Conservation (phyloP, 2,888 invertebrate genomes). For the Lithophane leautieri region DNA sequence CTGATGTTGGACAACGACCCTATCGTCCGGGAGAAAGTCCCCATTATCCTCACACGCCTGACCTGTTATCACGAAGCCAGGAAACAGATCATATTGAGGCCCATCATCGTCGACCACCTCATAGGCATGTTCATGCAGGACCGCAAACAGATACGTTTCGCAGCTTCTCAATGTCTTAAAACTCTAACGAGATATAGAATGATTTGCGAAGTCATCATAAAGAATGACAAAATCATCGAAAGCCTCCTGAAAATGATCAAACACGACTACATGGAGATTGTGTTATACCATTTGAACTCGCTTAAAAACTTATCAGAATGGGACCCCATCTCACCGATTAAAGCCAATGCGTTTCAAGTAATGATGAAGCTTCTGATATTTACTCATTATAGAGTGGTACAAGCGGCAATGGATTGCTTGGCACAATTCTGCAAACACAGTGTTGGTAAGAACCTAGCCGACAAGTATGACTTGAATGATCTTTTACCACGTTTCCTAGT, state of each 20-base stretch:
- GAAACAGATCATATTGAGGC: conserved; percentile 76
- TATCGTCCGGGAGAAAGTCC: conserved; percentile 82
- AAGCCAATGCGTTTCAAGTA: conserved; percentile 82
- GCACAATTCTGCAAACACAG: conserved; percentile 83
- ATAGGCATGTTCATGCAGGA: conserved; percentile 80
- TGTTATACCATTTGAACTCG: conserved; percentile 80
- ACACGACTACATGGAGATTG: conserved; percentile 82
- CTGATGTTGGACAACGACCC: conserved; percentile 79
- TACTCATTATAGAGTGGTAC: conserved; percentile 74
- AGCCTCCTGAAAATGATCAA: conserved; percentile 82
- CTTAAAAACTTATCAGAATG: conserved; percentile 79
- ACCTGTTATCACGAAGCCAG: conserved; percentile 80
- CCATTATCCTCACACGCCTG: conserved; percentile 78
- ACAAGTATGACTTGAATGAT: conserved; percentile 79
- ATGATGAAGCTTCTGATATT: conserved; percentile 77
- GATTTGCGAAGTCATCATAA: conserved; percentile 74
- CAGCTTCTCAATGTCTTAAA: conserved; percentile 80
- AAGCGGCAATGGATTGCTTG: conserved; percentile 83
- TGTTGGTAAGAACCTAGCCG: conserved; percentile 80
- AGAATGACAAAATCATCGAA: conserved; percentile 76
- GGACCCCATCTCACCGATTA: conserved; percentile 78
- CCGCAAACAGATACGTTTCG: conserved; percentile 82
- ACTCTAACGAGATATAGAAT: conserved; percentile 78
- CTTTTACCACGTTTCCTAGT: conserved; percentile 70
- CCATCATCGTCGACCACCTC: conserved; percentile 77